Percentiles rank a stretch among this genome's conserved stretches.
Conservation (phyloP, 2,113 vertebrate species). For the Coracopsis vasa region DNA sequence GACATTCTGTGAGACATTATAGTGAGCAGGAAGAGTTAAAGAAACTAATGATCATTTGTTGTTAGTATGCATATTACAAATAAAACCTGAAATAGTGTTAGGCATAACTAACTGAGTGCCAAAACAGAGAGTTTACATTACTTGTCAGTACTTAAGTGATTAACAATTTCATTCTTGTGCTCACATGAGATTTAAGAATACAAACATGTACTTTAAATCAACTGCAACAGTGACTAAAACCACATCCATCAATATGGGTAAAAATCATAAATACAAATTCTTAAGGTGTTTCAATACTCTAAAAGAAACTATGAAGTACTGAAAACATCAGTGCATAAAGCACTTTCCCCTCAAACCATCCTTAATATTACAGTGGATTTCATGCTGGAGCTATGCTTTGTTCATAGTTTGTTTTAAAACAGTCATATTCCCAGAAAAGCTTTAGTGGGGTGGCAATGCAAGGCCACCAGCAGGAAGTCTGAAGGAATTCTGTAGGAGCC, state of each 20-base stretch:
- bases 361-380: not conserved
- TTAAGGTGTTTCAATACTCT: not conserved
- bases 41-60: conserved; percentile 75
- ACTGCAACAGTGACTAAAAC: not conserved
- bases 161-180: not conserved
- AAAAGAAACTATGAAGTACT: not conserved
- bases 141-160: not conserved
- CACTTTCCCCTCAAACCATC: not conserved
- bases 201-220: not conserved
- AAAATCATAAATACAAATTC: not conserved
- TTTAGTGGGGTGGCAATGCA: not conserved
- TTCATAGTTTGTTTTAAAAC: not conserved
- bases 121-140: not conserved
- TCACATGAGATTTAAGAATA: not conserved
- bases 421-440: not conserved
- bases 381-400: not conserved
- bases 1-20: conserved; percentile 91
- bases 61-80: conserved; percentile 68
- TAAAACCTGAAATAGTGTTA: conserved; percentile 45
- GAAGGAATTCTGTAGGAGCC: not conserved
- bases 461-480: not conserved
- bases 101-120: not conserved
- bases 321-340: not conserved
- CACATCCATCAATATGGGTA: not conserved
- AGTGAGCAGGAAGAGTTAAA: conserved; percentile 87